Conservation (phyloP, 2,113 vertebrate genomes). For the Athene cunicularia region DNA sequence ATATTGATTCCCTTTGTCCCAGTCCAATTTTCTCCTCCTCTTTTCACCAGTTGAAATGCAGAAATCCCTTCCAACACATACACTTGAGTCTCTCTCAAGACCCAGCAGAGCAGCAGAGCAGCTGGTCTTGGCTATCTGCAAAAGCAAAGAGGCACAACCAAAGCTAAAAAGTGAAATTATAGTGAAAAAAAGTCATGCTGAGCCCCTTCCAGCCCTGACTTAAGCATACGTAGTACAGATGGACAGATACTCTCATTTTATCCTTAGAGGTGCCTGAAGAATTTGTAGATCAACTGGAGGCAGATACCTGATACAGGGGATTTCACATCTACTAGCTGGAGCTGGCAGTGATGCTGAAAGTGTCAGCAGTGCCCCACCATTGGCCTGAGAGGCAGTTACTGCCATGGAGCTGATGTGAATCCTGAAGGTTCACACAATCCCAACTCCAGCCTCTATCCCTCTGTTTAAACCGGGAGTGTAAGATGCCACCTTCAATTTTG, state of each 20-base stretch:
- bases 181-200: not conserved
- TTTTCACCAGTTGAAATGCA: not conserved
- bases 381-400: not conserved
- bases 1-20: not conserved
- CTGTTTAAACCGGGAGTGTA: not conserved
- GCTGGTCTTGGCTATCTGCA: not conserved
- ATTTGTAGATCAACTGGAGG: not conserved
- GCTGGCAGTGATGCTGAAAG: not conserved
- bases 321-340: not conserved
- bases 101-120: not conserved
- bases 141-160: not conserved
- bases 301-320: accelerated
- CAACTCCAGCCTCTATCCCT: not conserved
- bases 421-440: accelerated
- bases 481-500: not conserved
- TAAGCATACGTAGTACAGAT: not conserved
- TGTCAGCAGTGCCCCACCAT: not conserved
- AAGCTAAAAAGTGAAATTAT: not conserved
- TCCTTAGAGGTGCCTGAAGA: not conserved
- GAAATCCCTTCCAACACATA: not conserved
- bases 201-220: not conserved
- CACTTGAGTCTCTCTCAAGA: not conserved
- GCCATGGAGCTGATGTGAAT: not conserved
- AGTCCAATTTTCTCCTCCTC: not conserved
- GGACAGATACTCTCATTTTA: not conserved